These are phyloP conservation scores for Pyrochroa serraticornis DNA, from an alignment of 2,888 invertebrate genomes.

Conservation along the genomic window DNA sequence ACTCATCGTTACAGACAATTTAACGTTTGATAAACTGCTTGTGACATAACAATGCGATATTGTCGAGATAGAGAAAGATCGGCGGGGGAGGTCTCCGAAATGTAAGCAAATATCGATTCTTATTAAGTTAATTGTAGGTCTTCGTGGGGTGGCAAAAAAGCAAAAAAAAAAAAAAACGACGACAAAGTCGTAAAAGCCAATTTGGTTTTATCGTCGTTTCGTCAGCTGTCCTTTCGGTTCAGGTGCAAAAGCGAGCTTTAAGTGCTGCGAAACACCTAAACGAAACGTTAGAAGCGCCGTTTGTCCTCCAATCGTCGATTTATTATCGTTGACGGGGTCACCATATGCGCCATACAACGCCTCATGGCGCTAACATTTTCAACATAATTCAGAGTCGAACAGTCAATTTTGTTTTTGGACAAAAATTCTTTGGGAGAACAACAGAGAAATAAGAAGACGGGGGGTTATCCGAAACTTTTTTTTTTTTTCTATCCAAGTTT, in stretches of 20 bases:
- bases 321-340: conserved; percentile 32
- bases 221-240: conserved; percentile 23
- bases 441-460: too few species aligned
- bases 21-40: conserved; percentile 50
- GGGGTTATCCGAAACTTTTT: background rate
- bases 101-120: too few species aligned
- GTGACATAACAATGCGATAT: conserved; percentile 40
- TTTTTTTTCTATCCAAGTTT: too few species aligned
- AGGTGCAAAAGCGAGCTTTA: conserved; percentile 41
- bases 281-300: conserved; percentile 44
- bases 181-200: too few species aligned
- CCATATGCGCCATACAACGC: conserved; percentile 32
- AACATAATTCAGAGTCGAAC: too few species aligned
- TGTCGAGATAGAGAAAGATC: too few species aligned
- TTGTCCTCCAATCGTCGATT: conserved; percentile 40
- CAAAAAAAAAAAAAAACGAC: too few species aligned
- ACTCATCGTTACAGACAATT: conserved; percentile 47
- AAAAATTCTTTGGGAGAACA: too few species aligned
- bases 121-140: too few species aligned
- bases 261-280: conserved; percentile 45
- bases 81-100: too few species aligned
- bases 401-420: too few species aligned
- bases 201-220: background rate
- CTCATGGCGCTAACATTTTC: background rate
- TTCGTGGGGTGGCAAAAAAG: too few species aligned